Evolutionary conservation across 2,797 vertebrate species (phyloP).

Genomic region (Arrhamphus sclerolepis): DNA sequence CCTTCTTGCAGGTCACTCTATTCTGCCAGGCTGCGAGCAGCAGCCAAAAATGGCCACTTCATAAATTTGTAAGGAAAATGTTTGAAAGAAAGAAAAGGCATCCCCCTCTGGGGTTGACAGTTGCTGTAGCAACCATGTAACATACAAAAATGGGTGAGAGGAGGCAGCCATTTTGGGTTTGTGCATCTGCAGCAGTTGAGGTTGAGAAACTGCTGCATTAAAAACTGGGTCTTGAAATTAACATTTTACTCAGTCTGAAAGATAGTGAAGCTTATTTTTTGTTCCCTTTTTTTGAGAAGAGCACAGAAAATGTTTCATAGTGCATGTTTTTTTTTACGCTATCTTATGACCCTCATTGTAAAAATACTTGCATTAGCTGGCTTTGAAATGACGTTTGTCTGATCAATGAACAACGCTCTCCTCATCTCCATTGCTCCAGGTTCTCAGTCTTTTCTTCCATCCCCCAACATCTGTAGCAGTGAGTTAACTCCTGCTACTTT

Average conservation of each 20-base stretch:
- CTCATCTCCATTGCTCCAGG: constrained; percentile 30
- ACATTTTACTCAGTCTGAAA: constrained; percentile 2
- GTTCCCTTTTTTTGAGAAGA: too few species aligned
- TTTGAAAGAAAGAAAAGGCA: constrained; percentile 29
- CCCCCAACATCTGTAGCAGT: constrained; percentile 60
- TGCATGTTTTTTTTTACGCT: background rate
- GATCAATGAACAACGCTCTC: constrained; percentile 16
- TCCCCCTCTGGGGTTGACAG: constrained; percentile 34
- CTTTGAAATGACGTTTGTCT: background rate
- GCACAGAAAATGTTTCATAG: too few species aligned
- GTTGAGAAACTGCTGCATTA: constrained; percentile 10
- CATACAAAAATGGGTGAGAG: constrained; percentile 26
- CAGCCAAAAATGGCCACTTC: constrained; percentile 41
- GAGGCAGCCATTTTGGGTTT: constrained; percentile 60
- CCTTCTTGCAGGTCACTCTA: constrained; percentile 46
- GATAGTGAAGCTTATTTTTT: too few species aligned
- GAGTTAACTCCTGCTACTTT: constrained; percentile 50
- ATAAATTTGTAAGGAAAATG: constrained; percentile 41
- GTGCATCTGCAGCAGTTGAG: constrained; percentile 32
- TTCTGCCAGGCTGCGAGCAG: constrained; percentile 20
- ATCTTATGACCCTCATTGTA: background rate
- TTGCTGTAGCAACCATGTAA: constrained; percentile 56
- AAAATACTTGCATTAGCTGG: background rate
- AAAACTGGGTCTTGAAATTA: background rate
- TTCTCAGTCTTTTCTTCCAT: constrained; percentile 31